Conservation (phyloP, 2,113 vertebrate genomes). For the Thinocorus orbignyianus region DNA sequence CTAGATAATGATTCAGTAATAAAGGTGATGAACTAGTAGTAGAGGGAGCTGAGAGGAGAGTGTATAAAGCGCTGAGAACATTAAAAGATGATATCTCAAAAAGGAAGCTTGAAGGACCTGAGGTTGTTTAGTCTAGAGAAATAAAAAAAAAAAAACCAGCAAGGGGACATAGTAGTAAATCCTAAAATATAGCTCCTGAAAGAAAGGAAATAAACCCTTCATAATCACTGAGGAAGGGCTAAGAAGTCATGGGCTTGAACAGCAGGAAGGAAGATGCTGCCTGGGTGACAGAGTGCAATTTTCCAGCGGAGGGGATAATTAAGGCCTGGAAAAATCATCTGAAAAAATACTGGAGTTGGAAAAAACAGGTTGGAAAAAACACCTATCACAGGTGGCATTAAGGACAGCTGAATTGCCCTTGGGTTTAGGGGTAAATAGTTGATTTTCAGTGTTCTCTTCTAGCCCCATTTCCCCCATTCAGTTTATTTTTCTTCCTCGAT, state of each 20-base stretch:
- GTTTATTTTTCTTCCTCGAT: background rate
- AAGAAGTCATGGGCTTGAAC: background rate
- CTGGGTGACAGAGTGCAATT: background rate
- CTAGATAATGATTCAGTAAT: too few relatives aligned
- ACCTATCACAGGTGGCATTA: fast-evolving
- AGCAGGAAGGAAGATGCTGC: background rate
- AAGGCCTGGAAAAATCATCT: background rate
- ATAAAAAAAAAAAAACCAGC: too few relatives aligned
- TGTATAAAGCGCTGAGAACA: background rate
- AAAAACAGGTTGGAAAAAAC: background rate
- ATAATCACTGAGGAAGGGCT: background rate
- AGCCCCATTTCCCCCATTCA: background rate
- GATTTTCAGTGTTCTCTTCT: background rate
- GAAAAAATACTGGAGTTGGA: background rate
- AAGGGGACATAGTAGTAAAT: background rate
- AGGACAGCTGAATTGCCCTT: background rate
- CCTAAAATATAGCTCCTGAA: fast-evolving
- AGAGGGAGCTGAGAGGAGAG: background rate
- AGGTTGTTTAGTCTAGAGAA: background rate
- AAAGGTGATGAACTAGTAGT: too few relatives aligned
- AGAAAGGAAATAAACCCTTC: background rate
- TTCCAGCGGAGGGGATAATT: background rate
- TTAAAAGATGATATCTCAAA: background rate
- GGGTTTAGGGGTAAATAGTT: background rate
- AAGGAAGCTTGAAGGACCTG: background rate